phyloP scores from a whole-genome alignment of 2,797 vertebrate genomes.

The Clarias laeviceps region DNA sequence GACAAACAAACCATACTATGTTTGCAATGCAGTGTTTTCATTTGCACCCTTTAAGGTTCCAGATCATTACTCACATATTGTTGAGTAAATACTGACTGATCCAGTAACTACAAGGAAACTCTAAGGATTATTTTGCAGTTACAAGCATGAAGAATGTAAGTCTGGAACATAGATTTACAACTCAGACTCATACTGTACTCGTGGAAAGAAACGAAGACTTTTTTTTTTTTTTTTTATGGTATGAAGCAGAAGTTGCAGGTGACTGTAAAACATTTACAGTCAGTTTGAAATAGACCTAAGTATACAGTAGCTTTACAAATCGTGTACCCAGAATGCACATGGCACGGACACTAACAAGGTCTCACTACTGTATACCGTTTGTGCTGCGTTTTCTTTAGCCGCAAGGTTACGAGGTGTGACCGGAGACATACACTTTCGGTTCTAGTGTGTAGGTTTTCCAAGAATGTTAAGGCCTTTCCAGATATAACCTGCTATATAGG shows the following conservation, averaged over 20 bases:
- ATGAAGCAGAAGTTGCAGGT: neutral
- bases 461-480: slow-evolving; percentile 58
- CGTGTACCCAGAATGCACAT: slow-evolving; percentile 36
- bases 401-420: slow-evolving; percentile 16
- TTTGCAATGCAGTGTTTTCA: neutral
- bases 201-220: neutral
- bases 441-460: slow-evolving; percentile 44
- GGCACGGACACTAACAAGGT: slow-evolving; percentile 20
- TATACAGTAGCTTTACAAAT: slow-evolving; percentile 26
- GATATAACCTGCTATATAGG: slow-evolving; percentile 54
- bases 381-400: slow-evolving; percentile 18
- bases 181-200: neutral
- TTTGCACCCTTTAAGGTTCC: neutral
- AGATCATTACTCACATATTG: neutral
- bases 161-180: neutral
- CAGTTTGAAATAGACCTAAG: slow-evolving; percentile 1
- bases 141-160: neutral
- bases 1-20: neutral
- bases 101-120: neutral
- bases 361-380: neutral
- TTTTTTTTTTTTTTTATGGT: neutral
- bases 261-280: slow-evolving; percentile 17
- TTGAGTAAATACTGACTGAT: neutral
- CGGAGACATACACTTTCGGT: slow-evolving; percentile 31
- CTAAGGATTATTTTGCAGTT: neutral